These are phyloP conservation scores for Leuciscus waleckii DNA, from an alignment of 2,797 vertebrate species.

Conservation along the genomic window DNA sequence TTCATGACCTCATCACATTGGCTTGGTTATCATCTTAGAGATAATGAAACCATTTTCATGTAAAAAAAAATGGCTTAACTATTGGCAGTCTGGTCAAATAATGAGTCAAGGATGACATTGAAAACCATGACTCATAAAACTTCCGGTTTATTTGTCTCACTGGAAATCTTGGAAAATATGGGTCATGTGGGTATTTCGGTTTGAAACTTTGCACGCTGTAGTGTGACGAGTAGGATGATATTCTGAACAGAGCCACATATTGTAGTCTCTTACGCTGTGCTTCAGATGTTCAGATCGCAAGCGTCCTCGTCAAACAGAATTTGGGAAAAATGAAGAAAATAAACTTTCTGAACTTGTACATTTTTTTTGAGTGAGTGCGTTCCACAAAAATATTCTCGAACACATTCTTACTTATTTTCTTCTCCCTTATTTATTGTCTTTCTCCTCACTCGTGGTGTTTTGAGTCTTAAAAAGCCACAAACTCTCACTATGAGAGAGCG, in stretches of 20 bases:
- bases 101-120: background rate
- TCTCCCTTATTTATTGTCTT: conserved; percentile 17
- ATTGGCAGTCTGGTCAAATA: background rate
- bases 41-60: background rate
- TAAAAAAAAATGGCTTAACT: background rate
- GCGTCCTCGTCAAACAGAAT: background rate
- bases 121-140: background rate
- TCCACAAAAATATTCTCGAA: background rate
- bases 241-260: background rate
- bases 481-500: background rate
- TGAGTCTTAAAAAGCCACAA: background rate
- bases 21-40: background rate
- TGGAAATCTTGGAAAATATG: conserved; percentile 21
- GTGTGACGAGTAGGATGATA: background rate
- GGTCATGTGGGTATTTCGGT: background rate
- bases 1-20: conserved; percentile 6
- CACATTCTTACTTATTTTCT: background rate
- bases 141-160: background rate
- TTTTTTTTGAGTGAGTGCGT: background rate
- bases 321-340: background rate
- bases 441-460: background rate
- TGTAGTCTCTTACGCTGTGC: background rate
- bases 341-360: background rate
- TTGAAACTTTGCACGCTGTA: background rate
- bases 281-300: background rate